phyloP scores from a whole-genome alignment of 1,140 invertebrate genomes.

The Amphibalanus amphitrite region DNA sequence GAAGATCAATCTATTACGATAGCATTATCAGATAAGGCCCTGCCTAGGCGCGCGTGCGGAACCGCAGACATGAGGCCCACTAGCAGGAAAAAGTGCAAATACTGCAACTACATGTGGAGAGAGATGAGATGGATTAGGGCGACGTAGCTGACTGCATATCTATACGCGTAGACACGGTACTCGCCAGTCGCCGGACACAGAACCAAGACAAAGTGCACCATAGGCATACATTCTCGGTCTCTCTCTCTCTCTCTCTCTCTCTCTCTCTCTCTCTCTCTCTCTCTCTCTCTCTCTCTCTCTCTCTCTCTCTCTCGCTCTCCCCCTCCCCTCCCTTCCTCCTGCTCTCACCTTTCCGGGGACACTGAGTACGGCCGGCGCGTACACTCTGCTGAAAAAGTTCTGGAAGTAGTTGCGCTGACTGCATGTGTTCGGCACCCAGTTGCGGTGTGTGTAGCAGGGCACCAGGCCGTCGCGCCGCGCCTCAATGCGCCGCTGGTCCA shows the following conservation, averaged over 20 bases:
- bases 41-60: too few species aligned
- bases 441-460: constrained; percentile 23
- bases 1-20: too few species aligned
- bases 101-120: too few species aligned
- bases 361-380: constrained; percentile 30
- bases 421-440: constrained; percentile 32
- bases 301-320: background rate
- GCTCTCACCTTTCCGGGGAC: constrained; percentile 27
- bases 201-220: too few species aligned
- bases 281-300: constrained; percentile 3
- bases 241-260: background rate
- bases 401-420: constrained; percentile 31
- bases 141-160: too few species aligned
- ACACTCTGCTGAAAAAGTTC: constrained; percentile 30
- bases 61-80: too few species aligned
- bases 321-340: background rate
- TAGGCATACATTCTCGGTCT: too few species aligned
- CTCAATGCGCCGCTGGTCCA: constrained; percentile 33
- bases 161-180: too few species aligned
- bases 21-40: too few species aligned
- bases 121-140: too few species aligned
- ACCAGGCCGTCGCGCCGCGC: constrained; percentile 31
- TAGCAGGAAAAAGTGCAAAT: too few species aligned
- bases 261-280: background rate
- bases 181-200: too few species aligned